Base-by-base conservation (phyloP, 1,140 invertebrate genomes). In the Oncopodura yosiiana region DNA sequence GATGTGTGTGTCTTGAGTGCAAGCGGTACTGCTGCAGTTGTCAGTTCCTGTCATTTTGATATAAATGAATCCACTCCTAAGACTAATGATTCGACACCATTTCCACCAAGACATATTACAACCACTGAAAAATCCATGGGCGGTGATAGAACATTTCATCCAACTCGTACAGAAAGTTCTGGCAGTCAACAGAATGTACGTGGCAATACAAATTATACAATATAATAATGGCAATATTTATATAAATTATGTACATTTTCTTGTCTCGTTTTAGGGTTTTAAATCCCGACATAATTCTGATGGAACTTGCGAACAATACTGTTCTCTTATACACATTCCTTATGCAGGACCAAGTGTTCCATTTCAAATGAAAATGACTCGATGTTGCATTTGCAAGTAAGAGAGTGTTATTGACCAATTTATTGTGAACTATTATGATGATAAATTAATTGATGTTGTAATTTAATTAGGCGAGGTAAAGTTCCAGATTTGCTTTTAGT, bases 1-100 rank as follows among this genome's bases (percentile, higher is more conserved):
- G 93, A 97, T 66, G 86, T 97, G 0, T 94, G 91, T 66, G 83
- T 98, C 1, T 68, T 98, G 34, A 95, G 89, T 60, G 92, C 89
- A 0, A 84, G 79, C 24, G 94, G 94, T 0, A 98, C 94, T 0
- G 94, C 93, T 3, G 93, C 90, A 0, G 78, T 91, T 8, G 82
- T 93, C 18, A 72, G 71, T 45, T 37, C 39, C 9, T 16, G 46
- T 32, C 27, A 37, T 36, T 24, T 44, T 8, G 56, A 52, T 26
- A 38, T 41, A 14, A 38, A 44, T 8, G 46, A 48, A 8, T 1
- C 30, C 44, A 11, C 30, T 46, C 27, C 27, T 46, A 5, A 46
- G 34, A 29, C 34, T 30, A 19, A 46, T 32, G 16, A 32, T 32
- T 32, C 44, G 44, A 9, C 27, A 46, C n/a, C n/a, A n/a, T n/a